Percentiles rank a stretch among this genome's conserved stretches.
Conservation (phyloP, 2,888 invertebrate species). For the Emmelina monodactyla region DNA sequence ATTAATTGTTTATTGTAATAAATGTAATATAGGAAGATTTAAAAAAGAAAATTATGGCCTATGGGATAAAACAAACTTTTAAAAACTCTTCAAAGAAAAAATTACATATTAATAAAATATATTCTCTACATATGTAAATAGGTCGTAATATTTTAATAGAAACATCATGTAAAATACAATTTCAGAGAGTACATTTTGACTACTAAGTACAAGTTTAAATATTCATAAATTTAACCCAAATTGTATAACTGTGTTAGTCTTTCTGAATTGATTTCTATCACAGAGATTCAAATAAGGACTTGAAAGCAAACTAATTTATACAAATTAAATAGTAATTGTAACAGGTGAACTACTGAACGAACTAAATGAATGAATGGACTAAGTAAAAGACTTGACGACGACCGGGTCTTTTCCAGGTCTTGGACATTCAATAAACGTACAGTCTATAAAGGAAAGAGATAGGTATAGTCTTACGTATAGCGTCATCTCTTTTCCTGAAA, state of each 20-base stretch:
- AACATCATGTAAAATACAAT: too few species aligned
- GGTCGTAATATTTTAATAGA: too few species aligned
- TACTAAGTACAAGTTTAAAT: too few species aligned
- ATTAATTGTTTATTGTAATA: too few species aligned
- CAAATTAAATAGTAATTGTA: conserved; percentile 14
- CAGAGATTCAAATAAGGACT: background rate
- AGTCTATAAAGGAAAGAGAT: background rate
- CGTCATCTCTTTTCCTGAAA: background rate
- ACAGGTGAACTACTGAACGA: conserved; percentile 23
- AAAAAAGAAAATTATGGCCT: too few species aligned
- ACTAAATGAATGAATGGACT: conserved; percentile 26
- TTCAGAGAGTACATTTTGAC: too few species aligned
- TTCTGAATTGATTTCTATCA: background rate
- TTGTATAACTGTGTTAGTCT: background rate
- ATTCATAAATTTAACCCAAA: background rate
- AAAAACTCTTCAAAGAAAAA: too few species aligned
- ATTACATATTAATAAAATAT: too few species aligned
- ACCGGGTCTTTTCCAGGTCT: background rate
- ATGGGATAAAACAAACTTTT: too few species aligned
- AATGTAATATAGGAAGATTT: too few species aligned
- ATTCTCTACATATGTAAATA: too few species aligned
- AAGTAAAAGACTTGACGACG: conserved; percentile 23
- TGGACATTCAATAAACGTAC: background rate
- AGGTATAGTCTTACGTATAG: background rate
- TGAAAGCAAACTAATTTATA: conserved; percentile 11